Base-by-base conservation (phyloP, 2,888 invertebrate species). In the Sthenelais limicola region DNA sequence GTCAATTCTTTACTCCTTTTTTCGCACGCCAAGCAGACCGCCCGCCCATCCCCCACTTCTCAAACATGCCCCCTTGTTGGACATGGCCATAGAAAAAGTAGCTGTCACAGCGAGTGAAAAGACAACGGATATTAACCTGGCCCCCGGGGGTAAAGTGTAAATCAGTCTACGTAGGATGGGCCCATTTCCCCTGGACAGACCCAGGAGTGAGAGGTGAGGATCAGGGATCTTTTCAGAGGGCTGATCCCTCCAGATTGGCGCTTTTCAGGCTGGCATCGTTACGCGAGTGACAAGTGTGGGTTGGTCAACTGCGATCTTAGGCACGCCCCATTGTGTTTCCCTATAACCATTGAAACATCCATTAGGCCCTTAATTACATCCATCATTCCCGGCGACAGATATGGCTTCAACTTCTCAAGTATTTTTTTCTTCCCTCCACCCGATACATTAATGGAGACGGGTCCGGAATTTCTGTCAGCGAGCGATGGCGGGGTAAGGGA, bases 91-190 rank as follows among this genome's bases (percentile, higher is more conserved):
- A n/a, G n/a, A n/a, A n/a, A n/a, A n/a, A n/a, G n/a, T n/a, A n/a
- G n/a, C n/a, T n/a, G n/a, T n/a, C n/a, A n/a, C n/a, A 24, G 62
- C 26, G 62, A 62, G 43, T 62, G 43, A 62, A 62, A 62, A 62
- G 38, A 62, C 62, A 62, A 62, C 62, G 62, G 62, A 62, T 62
- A 62, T 62, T 62, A 62, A 62, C 62, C 62, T 62, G 38, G 62
- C 62, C 62, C 38, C 35, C 24, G 24, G 38, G 24, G 38, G 5
- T 35, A 21, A 62, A 43, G 62, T 62, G 62, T 62, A 62, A 62
- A 62, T 62, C 38, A 43, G 24, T 43, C 1, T 26, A 24, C 38
- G 24, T 43, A 7, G 21, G 38, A 38, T 35, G 24, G 38, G 15
- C 62, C 62, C 62, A 56, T 56, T 56, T 56, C 56, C 56, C 56